These are phyloP conservation scores for Balanococcus diminutus DNA, from an alignment of 2,888 invertebrate species.

Conservation along the genomic window DNA sequence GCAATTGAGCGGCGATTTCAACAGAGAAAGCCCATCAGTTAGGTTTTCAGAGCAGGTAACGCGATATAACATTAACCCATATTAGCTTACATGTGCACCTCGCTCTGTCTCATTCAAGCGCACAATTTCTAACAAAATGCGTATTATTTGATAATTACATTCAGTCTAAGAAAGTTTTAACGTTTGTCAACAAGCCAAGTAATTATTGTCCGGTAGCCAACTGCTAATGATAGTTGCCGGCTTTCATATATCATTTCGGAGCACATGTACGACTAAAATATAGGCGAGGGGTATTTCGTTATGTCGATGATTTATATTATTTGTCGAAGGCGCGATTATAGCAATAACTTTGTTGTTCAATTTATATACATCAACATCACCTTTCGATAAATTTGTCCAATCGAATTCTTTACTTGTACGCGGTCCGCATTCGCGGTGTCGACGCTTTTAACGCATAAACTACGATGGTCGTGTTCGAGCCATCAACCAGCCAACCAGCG, in stretches of 20 bases:
- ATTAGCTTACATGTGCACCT: neutral
- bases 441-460: neutral
- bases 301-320: conserved; percentile 16
- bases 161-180: conserved; percentile 25
- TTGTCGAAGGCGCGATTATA: conserved; percentile 14
- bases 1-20: neutral
- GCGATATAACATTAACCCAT: conserved; percentile 25
- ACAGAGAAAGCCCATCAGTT: neutral
- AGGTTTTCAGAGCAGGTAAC: neutral
- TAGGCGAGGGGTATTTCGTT: neutral
- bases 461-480: neutral
- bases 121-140: conserved; percentile 20
- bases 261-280: conserved; percentile 23
- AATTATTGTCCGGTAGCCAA: conserved; percentile 24
- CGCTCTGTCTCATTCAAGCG: neutral
- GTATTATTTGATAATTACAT: conserved; percentile 30
- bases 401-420: neutral
- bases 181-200: conserved; percentile 32
- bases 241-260: conserved; percentile 8
- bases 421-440: neutral
- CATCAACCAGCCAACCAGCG: neutral
- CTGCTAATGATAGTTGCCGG: conserved; percentile 21
- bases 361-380: neutral
- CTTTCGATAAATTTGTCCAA: conserved; percentile 13
- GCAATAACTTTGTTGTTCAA: conserved; percentile 13